Conservation (phyloP, 2,113 vertebrate genomes). For the Dasyurus viverrinus region DNA sequence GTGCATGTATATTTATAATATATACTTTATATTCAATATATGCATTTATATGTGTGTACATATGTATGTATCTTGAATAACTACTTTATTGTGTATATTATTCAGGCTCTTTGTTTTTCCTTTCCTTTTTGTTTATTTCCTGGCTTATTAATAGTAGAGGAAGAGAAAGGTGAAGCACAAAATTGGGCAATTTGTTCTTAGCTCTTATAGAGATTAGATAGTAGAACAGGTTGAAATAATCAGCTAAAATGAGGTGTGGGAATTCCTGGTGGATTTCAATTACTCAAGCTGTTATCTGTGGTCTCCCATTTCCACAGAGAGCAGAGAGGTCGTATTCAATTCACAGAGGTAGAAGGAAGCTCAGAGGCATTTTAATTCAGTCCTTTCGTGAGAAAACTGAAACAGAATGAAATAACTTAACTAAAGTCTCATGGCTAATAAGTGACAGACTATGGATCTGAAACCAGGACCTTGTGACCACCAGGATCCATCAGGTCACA, state of each 20-base stretch:
- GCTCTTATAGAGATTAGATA: neutral
- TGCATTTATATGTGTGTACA: neutral
- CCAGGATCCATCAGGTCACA: neutral
- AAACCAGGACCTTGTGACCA: neutral
- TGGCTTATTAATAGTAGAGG: neutral
- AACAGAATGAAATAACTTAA: neutral
- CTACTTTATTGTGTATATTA: neutral
- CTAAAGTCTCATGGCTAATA: neutral
- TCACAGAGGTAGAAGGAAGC: neutral
- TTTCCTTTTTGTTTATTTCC: neutral
- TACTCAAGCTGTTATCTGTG: neutral
- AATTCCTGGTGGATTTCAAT: neutral
- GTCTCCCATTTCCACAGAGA: neutral
- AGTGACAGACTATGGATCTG: neutral
- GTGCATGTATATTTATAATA: neutral
- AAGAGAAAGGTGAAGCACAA: slow-evolving; percentile 1
- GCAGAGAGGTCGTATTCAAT: neutral
- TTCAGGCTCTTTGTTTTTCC: neutral
- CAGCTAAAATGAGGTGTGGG: neutral
- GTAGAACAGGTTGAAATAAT: neutral
- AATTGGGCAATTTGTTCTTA: neutral
- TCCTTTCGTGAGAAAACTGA: neutral
- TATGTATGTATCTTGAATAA: neutral
- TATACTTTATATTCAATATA: neutral
- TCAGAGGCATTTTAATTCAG: neutral